Percentiles rank a stretch among this genome's conserved stretches.
Evolutionary conservation across 1,140 invertebrate genomes (phyloP).

Genomic region (Drosophila ironensis): DNA sequence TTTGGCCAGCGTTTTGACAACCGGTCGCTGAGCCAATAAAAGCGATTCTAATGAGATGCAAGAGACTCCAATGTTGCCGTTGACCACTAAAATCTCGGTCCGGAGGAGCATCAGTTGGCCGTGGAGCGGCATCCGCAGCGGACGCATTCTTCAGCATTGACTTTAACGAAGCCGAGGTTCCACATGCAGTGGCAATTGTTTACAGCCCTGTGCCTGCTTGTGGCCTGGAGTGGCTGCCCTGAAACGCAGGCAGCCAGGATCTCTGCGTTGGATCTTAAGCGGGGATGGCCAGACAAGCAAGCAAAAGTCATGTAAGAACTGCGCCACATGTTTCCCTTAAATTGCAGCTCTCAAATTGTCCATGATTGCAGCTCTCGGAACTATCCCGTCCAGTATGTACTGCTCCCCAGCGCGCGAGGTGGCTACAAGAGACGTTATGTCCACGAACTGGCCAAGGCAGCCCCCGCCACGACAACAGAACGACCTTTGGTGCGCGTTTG

Average conservation of each 20-base stretch:
- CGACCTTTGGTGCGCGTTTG: constrained; percentile 64
- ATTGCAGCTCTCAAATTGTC: no score
- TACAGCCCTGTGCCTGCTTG: constrained; percentile 30
- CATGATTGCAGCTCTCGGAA: constrained; percentile 1
- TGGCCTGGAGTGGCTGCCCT: constrained; percentile 4
- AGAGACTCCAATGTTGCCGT: no score
- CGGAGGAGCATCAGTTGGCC: constrained; percentile 28
- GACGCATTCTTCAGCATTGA: not conserved
- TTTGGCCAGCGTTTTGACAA: constrained; percentile 26
- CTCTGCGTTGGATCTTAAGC: constrained; percentile 4
- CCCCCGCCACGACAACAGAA: constrained; percentile 45
- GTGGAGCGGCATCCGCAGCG: constrained; percentile 16
- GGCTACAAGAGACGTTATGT: constrained; percentile 39
- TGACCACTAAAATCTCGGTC: constrained; percentile 30
- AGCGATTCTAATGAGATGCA: constrained; percentile 36
- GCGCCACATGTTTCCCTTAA: no score
- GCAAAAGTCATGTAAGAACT: constrained; percentile 22
- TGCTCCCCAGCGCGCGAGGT: constrained; percentile 7
- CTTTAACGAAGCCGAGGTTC: not conserved
- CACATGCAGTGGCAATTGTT: constrained; percentile 41
- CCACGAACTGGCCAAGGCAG: constrained; percentile 22
- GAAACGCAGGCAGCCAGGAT: constrained; percentile 17
- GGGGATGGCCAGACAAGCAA: constrained; percentile 16
- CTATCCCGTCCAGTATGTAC: constrained; percentile 18
- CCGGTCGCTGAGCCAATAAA: constrained; percentile 12